Percentiles rank a stretch among this genome's conserved stretches.
These are phyloP conservation scores for Solenopsis fugax DNA, from an alignment of 1,140 invertebrate genomes.

Conservation along the genomic window DNA sequence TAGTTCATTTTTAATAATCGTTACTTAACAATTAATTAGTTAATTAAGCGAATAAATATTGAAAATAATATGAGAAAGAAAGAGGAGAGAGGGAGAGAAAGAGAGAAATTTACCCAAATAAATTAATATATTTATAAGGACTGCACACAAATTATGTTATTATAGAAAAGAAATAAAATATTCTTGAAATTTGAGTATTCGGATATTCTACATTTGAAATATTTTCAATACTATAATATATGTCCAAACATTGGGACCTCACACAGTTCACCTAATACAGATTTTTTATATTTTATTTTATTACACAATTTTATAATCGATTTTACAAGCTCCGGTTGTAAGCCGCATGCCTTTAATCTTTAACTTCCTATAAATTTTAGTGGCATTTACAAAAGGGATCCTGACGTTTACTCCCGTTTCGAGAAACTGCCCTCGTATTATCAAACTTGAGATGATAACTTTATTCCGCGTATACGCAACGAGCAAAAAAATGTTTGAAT, in stretches of 20 bases:
- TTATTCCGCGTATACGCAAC: conserved; percentile 11
- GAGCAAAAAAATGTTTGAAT: conserved; percentile 59
- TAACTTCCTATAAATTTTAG: not conserved
- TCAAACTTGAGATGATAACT: not conserved
- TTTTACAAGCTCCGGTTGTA: not conserved
- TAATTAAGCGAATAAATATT: not conserved
- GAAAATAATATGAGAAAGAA: not conserved
- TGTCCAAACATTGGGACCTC: not conserved
- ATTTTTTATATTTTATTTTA: not conserved
- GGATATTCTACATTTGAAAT: not conserved
- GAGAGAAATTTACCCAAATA: not conserved
- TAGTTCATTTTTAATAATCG: not conserved
- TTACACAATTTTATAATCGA: not conserved
- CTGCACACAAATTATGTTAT: not conserved
- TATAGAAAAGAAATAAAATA: not conserved
- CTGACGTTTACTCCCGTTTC: not conserved
- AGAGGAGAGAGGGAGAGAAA: not conserved
- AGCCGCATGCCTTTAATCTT: not conserved
- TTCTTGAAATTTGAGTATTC: not conserved
- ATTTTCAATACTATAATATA: not conserved
- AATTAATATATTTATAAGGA: not conserved
- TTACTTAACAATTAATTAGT: not conserved
- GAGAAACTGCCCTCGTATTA: not conserved
- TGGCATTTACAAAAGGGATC: not conserved
- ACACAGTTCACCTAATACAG: not conserved